Evolutionary conservation across 2,113 vertebrate genomes (phyloP).

Genomic region (Hylia prasina): DNA sequence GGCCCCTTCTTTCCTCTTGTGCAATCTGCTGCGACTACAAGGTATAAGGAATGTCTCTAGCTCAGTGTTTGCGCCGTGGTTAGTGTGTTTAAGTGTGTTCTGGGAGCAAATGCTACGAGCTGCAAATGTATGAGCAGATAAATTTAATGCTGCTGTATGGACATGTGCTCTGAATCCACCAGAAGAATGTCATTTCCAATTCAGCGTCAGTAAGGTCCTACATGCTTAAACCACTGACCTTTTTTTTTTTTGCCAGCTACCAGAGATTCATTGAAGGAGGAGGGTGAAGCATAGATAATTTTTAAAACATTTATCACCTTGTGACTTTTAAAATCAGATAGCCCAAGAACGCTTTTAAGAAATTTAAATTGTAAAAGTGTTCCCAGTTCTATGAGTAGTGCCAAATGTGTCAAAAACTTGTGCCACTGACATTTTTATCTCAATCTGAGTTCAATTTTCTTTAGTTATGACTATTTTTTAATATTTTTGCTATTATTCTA

Average conservation of each 20-base stretch:
- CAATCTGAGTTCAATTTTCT: slow-evolving; percentile 36
- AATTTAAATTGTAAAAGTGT: background rate
- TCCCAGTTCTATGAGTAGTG: background rate
- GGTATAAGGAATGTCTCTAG: background rate
- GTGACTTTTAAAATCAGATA: background rate
- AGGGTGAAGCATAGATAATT: background rate
- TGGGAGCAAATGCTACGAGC: background rate
- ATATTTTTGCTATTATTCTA: slow-evolving; percentile 39
- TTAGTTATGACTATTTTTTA: background rate
- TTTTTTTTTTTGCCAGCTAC: background rate
- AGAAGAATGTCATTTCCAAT: background rate
- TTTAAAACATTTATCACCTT: background rate
- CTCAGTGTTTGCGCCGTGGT: background rate
- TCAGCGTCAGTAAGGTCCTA: background rate
- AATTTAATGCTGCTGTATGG: background rate
- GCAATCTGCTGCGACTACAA: background rate
- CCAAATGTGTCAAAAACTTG: background rate
- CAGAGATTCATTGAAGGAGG: background rate
- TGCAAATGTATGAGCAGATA: background rate
- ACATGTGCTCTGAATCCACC: background rate
- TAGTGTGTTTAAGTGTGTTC: background rate
- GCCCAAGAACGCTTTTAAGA: background rate
- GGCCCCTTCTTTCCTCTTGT: background rate
- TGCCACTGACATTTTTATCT: background rate
- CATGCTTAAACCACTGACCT: background rate